phyloP scores from a whole-genome alignment of 2,797 vertebrate genomes.

The Sebastes oblongus region DNA sequence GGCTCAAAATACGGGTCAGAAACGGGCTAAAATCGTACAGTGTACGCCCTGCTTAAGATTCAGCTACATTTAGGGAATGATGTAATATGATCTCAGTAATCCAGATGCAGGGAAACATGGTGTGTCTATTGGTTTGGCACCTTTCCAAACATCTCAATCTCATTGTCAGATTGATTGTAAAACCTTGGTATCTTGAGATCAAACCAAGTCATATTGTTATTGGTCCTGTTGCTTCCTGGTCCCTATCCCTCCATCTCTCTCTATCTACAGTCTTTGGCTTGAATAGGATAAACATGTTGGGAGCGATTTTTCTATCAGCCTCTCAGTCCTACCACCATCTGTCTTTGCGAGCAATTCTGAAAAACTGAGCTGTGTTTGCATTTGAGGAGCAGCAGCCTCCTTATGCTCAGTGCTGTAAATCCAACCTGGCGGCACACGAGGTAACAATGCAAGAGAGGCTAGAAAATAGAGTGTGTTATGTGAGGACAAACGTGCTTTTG shows the following conservation, averaged over 20 bases:
- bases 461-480: constrained; percentile 6
- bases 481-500: not conserved
- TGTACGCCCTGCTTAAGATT: constrained; percentile 2
- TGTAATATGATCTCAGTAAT: constrained; percentile 32
- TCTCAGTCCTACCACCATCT: constrained; percentile 53
- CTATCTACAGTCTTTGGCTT: constrained; percentile 15
- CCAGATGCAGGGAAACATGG: constrained; percentile 35
- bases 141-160: constrained; percentile 22
- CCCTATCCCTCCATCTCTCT: not conserved
- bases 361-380: constrained; percentile 29
- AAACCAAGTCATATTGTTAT: constrained; percentile 9
- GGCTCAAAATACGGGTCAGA: too few relatives aligned
- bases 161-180: constrained; percentile 10
- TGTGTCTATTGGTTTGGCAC: not conserved
- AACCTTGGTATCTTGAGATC: constrained; percentile 1
- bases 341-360: constrained; percentile 37
- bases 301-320: constrained; percentile 37
- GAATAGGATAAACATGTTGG: constrained; percentile 37
- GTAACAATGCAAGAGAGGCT: constrained; percentile 4
- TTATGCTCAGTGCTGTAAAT: constrained; percentile 35
- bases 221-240: constrained; percentile 13
- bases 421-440: constrained; percentile 26
- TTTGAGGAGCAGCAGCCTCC: constrained; percentile 39
- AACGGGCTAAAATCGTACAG: too few relatives aligned
- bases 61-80: constrained; percentile 20